A percentile compares a stretch with the other conserved stretches of the same genome.
These are phyloP conservation scores for Siderastrea radians DNA, from an alignment of 92 coral and sea anemone species.

Conservation along the genomic window DNA sequence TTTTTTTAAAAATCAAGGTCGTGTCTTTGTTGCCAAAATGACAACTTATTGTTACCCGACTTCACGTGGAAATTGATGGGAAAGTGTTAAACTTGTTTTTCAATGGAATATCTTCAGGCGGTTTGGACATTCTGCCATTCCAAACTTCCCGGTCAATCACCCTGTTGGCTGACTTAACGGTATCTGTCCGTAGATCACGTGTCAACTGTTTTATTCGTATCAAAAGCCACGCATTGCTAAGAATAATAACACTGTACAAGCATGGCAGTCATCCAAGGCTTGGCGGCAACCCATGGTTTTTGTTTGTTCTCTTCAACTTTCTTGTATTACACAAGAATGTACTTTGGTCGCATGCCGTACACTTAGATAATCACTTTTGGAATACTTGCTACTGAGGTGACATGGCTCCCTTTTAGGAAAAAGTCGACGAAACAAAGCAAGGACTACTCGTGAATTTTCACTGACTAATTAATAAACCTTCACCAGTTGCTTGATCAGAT, in stretches of 20 bases:
- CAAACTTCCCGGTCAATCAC: not conserved
- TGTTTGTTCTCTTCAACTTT: not conserved
- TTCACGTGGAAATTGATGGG: not conserved
- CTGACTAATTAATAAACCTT: too few species aligned
- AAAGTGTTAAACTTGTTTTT: not conserved
- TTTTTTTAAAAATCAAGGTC: not conserved
- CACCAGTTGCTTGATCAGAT: too few species aligned
- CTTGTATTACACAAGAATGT: not conserved
- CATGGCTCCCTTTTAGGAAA: not conserved
- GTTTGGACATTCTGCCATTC: not conserved
- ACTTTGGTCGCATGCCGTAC: not conserved
- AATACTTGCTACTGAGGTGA: not conserved
- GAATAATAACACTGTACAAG: too few species aligned
- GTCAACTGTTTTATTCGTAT: not conserved
- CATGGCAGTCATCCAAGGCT: constrained; percentile 14
- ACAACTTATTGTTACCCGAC: not conserved
- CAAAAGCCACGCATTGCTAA: not conserved
- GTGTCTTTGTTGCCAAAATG: not conserved
- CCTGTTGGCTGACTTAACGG: too few species aligned
- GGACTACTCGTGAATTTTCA: not conserved
- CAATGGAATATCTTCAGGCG: not conserved
- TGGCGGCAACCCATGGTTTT: not conserved
- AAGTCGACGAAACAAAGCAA: not conserved
- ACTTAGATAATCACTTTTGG: not conserved
- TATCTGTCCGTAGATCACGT: not conserved